Evolutionary conservation across 2,888 invertebrate genomes (phyloP).

Genomic region (Phasia obesa): DNA sequence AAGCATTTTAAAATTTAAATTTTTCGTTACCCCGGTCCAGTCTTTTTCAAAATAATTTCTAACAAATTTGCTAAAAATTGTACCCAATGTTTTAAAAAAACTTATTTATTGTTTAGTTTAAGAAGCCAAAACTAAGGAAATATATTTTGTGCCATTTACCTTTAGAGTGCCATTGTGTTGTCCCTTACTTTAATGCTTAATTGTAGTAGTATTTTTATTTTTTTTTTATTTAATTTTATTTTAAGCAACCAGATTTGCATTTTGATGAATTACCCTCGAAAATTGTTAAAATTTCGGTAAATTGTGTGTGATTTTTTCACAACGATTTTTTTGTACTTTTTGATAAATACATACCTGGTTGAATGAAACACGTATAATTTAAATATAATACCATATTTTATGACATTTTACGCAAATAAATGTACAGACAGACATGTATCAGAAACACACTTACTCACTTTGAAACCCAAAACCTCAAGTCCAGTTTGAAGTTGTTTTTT

Average conservation of each 20-base stretch:
- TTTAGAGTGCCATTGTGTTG: slow-evolving; percentile 1
- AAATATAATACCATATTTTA: slow-evolving; percentile 62
- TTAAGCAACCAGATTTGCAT: slow-evolving; percentile 77
- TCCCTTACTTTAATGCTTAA: not conserved
- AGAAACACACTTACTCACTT: slow-evolving; percentile 8
- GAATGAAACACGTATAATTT: slow-evolving; percentile 51
- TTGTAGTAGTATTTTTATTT: slow-evolving; percentile 37
- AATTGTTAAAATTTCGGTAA: slow-evolving; percentile 59
- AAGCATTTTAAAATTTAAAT: too few relatives aligned
- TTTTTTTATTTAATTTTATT: slow-evolving; percentile 62
- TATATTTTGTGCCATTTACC: too few relatives aligned
- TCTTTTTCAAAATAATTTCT: too few relatives aligned
- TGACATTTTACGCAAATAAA: slow-evolving; percentile 36
- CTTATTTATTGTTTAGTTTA: too few relatives aligned
- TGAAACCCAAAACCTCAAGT: slow-evolving; percentile 39
- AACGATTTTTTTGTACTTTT: slow-evolving; percentile 58
- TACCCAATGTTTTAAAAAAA: too few relatives aligned
- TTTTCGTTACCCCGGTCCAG: too few relatives aligned
- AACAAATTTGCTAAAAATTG: too few relatives aligned
- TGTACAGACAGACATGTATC: slow-evolving; percentile 10
- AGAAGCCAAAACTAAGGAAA: too few relatives aligned
- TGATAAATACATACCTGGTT: slow-evolving; percentile 53
- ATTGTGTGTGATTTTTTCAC: slow-evolving; percentile 57
- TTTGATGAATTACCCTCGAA: slow-evolving; percentile 78
- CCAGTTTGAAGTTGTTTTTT: slow-evolving; percentile 44